Base-by-base conservation (phyloP, 2,113 vertebrate species). In the Panthera tigris region DNA sequence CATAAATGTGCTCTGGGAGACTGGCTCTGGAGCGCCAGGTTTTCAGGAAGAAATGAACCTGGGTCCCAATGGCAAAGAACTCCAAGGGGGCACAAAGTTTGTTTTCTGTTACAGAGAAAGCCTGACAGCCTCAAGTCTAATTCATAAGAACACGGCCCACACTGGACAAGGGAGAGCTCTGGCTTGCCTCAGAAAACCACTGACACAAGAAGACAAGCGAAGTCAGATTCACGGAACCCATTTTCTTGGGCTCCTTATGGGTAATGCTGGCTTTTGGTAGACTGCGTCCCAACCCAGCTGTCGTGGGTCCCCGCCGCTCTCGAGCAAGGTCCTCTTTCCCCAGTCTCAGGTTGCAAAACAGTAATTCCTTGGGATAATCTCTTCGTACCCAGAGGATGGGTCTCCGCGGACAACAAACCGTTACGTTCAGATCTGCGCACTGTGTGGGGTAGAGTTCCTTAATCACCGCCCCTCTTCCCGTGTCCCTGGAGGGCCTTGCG, bases 1-100 rank as follows among this genome's bases (percentile, higher is more conserved):
- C 97, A 92, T 79, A 95, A 97, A 96, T 96, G 94, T 82, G 76
- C 80, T 90, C 79, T 84, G 66, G 74, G 81, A 87, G 21, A 71
- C 63, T 65, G 89, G 13, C 50, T 95, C 50, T 15, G 31, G 61
- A 79, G 71, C 7, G 29, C 65, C 66, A 95, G 83, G 65, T 97
- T 97, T 98, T 90, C 79, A 57, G 90, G 86, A 96, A 86, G 33
- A 95, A 82, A 69, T 41, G 48, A 92, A 19, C 61, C 36, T 27
- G 33, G 33, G n/a, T 90, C 87, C 36, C 92, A 63, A 27, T 3
- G 68, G 65, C 74, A 92, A 68, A 79, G 41, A 61, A 33, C 16
- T 33, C 4, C 94, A 57, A 19, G 27, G 21, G 21, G 57, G n/a
- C 7, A 31, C 10, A 2, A 45, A 14, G 66, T 74, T 80, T 90